Conservation (phyloP, 2,113 vertebrate species). For the Alaudala cheleensis region DNA sequence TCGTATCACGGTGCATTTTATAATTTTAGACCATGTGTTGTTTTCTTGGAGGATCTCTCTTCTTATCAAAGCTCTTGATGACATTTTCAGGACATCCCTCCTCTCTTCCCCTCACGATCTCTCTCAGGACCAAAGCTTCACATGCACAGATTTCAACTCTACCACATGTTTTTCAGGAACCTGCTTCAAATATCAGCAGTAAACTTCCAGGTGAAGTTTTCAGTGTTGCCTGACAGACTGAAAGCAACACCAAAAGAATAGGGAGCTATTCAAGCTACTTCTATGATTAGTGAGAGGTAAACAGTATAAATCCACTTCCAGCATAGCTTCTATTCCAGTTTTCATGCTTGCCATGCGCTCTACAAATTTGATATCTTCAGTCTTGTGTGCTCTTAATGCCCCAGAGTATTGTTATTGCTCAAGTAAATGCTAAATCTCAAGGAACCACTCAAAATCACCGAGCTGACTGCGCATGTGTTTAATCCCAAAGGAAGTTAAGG, state of each 20-base stretch:
- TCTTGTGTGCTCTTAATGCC: background rate
- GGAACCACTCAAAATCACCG: background rate
- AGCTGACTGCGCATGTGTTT: background rate
- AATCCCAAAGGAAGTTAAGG: background rate
- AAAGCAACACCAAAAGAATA: background rate
- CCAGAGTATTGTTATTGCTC: background rate
- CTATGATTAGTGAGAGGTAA: background rate
- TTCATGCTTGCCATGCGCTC: background rate
- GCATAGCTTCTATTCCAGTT: background rate
- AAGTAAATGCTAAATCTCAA: background rate
- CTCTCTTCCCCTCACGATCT: background rate
- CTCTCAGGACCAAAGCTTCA: background rate
- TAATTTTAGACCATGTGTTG: background rate
- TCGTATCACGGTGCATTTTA: background rate
- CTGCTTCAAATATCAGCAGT: background rate
- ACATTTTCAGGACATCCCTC: background rate
- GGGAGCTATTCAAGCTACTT: background rate
- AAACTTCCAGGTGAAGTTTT: background rate
- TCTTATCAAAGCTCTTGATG: background rate
- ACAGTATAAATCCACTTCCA: background rate
- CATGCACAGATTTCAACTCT: background rate
- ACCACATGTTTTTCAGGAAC: background rate
- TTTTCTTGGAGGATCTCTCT: background rate
- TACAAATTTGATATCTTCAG: background rate
- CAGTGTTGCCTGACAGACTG: background rate